Evolutionary conservation across 23 tunicate genomes (phyloP).

Genomic region (Pegea sp.): DNA sequence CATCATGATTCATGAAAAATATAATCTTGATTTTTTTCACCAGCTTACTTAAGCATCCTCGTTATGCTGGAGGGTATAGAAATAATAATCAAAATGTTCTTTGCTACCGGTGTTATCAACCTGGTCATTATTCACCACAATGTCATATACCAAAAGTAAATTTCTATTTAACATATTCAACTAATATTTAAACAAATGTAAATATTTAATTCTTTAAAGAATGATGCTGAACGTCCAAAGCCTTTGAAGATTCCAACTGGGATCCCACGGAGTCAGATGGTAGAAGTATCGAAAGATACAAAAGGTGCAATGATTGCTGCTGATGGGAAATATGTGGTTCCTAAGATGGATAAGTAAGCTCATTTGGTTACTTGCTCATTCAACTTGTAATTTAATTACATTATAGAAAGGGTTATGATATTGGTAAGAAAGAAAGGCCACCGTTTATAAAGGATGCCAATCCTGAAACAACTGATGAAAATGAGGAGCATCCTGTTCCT

Average conservation of each 20-base stretch:
- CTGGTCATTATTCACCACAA: constrained; percentile 77
- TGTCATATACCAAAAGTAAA: constrained; percentile 49
- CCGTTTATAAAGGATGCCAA: constrained; percentile 49
- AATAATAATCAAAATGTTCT: too few species aligned
- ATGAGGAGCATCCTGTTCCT: constrained; percentile 81
- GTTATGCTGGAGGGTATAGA: too few species aligned
- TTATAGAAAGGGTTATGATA: constrained; percentile 70
- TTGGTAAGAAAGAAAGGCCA: constrained; percentile 85
- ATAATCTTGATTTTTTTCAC: too few species aligned
- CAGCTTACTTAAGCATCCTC: too few species aligned
- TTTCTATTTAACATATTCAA: not conserved
- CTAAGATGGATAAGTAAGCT: constrained; percentile 77
- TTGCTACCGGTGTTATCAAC: constrained; percentile 67
- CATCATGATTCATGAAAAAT: too few species aligned
- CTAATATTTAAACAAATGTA: not conserved
- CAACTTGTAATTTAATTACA: not conserved
- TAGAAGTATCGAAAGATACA: constrained; percentile 43
- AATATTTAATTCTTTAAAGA: constrained; percentile 2
- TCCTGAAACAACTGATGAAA: constrained; percentile 17
- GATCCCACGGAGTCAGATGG: constrained; percentile 81
- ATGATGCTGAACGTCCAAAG: constrained; percentile 8
- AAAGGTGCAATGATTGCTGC: constrained; percentile 66
- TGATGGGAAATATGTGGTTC: constrained; percentile 85
- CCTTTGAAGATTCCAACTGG: constrained; percentile 69
- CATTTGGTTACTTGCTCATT: not conserved